phyloP scores from a whole-genome alignment of 1,140 invertebrate genomes.

The Akabosia matsudoensis region DNA sequence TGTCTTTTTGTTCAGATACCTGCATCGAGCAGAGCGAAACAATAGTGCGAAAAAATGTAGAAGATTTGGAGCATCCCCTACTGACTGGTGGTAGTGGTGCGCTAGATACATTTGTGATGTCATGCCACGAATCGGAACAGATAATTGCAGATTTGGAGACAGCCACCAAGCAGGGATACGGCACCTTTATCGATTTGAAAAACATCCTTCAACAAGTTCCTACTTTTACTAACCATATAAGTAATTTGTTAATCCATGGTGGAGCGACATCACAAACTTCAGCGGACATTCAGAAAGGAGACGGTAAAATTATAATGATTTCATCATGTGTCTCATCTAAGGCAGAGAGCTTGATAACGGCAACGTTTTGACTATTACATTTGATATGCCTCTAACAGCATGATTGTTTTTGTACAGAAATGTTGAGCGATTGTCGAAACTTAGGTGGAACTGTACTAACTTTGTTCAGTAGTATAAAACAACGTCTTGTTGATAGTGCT shows the following conservation, averaged over 20 bases:
- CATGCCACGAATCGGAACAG: conserved; percentile 27
- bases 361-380: too few relatives aligned
- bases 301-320: conserved; percentile 55
- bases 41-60: conserved; percentile 37
- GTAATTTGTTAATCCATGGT: conserved; percentile 64
- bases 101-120: conserved; percentile 42
- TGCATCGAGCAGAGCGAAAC: conserved; percentile 30
- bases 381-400: conserved; percentile 11
- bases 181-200: conserved; percentile 25
- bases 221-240: conserved; percentile 57
- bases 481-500: conserved; percentile 9
- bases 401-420: conserved; percentile 32
- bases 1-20: conserved; percentile 31
- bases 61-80: conserved; percentile 43
- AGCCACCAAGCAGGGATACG: conserved; percentile 29
- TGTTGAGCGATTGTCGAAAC: conserved; percentile 37
- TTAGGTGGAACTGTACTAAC: conserved; percentile 38
- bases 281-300: conserved; percentile 68
- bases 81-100: conserved; percentile 41
- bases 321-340: too few relatives aligned
- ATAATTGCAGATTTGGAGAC: conserved; percentile 31
- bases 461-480: conserved; percentile 32
- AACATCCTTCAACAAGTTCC: conserved; percentile 39
- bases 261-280: conserved; percentile 68
- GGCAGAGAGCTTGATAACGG: too few relatives aligned